Evolutionary conservation across 2,888 invertebrate genomes (phyloP), one percentile per base, ranked within the genome.

Genomic region (Cabera pusaria): DNA sequence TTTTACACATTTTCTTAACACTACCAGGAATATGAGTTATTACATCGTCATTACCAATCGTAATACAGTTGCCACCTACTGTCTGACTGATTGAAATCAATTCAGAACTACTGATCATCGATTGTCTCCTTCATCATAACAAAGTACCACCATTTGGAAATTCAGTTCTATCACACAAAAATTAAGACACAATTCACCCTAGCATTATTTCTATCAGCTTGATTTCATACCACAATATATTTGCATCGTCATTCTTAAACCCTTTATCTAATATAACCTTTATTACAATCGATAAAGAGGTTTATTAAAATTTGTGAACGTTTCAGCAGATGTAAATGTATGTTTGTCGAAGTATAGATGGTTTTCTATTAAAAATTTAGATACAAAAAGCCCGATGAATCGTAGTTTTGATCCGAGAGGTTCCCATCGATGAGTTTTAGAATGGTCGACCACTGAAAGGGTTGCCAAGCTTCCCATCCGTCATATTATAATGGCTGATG

Each of bases 21-120:
- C n/a, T 36, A 37, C 24, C 14, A 24, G 6, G 12, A 37, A 37
- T 20, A 19, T 25, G 8, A 20, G 16, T 32, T 40, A 34, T 29
- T 34, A 28, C 12, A 23, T 11, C 17, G 16, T 34, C 27, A 49
- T 46, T 44, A 44, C 12, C 31, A 44, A 56, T 53, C 76, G 80
- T 82, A 82, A 79, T 72, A 70, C 76, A 66, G 78, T 70, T 72
- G 80, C 85, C 85, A 77, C 85, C 84, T 83, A 83, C 83, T 53
- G 84, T 70, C 79, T 59, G 46, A 52, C 56, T 80, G 82, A 84
- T 84, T 81, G 83, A 78, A 84, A 83, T 81, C 82, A 80, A 84
- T 84, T 74, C 70, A 59, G 52, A 64, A 71, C 59, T 65, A 65
- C 61, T 62, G 59, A 57, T 69, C 74, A 84, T 85, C 82, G 82